Evolutionary conservation across 2,113 vertebrate genomes (phyloP).

Genomic region (Cavia porcellus): DNA sequence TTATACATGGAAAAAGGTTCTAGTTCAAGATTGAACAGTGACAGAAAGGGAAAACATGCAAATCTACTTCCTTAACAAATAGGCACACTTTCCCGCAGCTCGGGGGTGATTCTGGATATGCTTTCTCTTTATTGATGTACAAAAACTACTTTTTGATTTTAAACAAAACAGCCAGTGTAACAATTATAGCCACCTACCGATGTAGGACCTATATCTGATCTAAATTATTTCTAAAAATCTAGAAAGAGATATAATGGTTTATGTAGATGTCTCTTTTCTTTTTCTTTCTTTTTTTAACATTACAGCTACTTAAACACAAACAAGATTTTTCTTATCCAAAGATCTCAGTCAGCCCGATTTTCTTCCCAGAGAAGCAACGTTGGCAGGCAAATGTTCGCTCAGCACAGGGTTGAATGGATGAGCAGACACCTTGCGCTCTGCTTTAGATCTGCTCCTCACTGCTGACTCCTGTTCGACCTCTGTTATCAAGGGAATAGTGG

Average conservation of each 20-base stretch:
- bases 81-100: neutral
- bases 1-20: constrained; percentile 60
- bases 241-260: neutral
- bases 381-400: neutral
- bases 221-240: neutral
- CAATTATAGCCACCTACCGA: neutral
- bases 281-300: neutral
- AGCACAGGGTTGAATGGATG: neutral
- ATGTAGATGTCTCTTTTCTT: neutral
- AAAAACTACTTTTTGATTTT: neutral
- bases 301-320: neutral
- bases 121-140: neutral
- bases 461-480: neutral
- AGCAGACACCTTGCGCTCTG: constrained; percentile 47
- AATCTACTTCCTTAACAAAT: constrained; percentile 27
- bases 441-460: neutral
- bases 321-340: neutral
- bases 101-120: constrained; percentile 35
- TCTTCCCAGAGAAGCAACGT: neutral
- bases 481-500: neutral
- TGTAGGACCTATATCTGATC: neutral
- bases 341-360: neutral
- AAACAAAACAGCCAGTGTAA: constrained; percentile 12
- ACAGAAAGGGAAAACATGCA: constrained; percentile 45
- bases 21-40: constrained; percentile 27